Evolutionary conservation across 1,140 invertebrate species (phyloP).

Genomic region (Luehdorfia chinensis): DNA sequence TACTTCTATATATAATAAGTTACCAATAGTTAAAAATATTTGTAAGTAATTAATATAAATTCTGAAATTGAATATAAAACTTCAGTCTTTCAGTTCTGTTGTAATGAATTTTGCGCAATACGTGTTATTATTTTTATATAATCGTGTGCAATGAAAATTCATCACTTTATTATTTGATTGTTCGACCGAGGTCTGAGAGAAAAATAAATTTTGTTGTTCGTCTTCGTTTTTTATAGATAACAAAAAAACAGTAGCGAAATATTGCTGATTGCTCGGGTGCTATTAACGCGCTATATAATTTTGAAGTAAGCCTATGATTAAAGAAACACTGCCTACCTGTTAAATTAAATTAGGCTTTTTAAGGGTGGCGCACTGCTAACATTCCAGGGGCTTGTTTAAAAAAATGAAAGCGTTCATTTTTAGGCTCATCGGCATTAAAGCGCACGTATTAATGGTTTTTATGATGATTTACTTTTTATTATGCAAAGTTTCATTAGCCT

Average conservation of each 20-base stretch:
- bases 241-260: constrained; percentile 69
- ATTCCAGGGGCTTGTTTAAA: constrained; percentile 53
- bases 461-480: constrained; percentile 41
- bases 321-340: constrained; percentile 72
- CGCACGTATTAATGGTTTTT: constrained; percentile 64
- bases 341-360: constrained; percentile 77
- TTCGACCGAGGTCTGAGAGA: neutral
- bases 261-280: constrained; percentile 70
- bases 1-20: no score
- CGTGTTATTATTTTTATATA: no score
- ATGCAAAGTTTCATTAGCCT: constrained; percentile 28
- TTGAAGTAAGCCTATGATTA: constrained; percentile 72
- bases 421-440: constrained; percentile 55
- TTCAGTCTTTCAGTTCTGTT: no score
- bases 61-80: no score
- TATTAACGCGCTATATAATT: constrained; percentile 71
- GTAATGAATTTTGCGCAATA: no score
- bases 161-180: no score
- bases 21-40: no score
- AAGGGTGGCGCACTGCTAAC: constrained; percentile 60
- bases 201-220: constrained; percentile 16
- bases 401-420: constrained; percentile 60
- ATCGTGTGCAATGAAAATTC: no score
- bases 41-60: no score
- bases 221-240: constrained; percentile 40